A percentile compares a stretch with the other conserved stretches of the same genome.
These are phyloP conservation scores for Epirrhoe tristata DNA, from an alignment of 2,888 invertebrate genomes.

Conservation along the genomic window DNA sequence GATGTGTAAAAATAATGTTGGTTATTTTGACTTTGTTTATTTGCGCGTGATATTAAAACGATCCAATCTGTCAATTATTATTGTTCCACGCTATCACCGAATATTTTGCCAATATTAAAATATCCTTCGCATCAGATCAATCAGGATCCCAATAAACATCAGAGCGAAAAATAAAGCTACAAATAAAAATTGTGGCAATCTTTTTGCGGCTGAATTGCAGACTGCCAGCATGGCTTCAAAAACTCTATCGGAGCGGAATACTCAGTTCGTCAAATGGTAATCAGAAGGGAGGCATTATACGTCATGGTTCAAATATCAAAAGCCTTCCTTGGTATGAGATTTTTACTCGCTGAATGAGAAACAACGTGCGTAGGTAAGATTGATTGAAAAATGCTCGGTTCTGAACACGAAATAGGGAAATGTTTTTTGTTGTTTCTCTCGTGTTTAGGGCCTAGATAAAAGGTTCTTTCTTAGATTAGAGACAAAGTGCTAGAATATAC, in stretches of 20 bases:
- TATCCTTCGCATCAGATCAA: slow-evolving; percentile 50
- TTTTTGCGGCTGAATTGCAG: slow-evolving; percentile 61
- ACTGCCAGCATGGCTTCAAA: slow-evolving; percentile 66
- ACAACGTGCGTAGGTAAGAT: slow-evolving; percentile 57
- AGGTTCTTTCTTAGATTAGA: no score
- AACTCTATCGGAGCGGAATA: slow-evolving; percentile 78
- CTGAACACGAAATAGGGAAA: slow-evolving; percentile 34
- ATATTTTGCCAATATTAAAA: slow-evolving; percentile 25
- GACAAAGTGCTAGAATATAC: no score
- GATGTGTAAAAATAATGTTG: no score
- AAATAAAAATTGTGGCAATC: slow-evolving; percentile 64
- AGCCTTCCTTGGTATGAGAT: slow-evolving; percentile 61
- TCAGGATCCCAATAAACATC: slow-evolving; percentile 51
- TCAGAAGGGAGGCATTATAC: slow-evolving; percentile 77
- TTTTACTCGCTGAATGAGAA: slow-evolving; percentile 72
- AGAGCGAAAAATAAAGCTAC: slow-evolving; percentile 53
- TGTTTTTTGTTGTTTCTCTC: slow-evolving; percentile 17
- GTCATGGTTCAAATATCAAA: slow-evolving; percentile 83
- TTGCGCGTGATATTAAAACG: background rate
- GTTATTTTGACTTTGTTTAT: background rate
- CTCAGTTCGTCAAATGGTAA: slow-evolving; percentile 82
- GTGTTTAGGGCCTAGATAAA: background rate
- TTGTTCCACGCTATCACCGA: slow-evolving; percentile 11
- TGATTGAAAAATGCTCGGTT: slow-evolving; percentile 48
- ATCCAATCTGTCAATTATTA: slow-evolving; percentile 4